Evolutionary conservation across 2,113 vertebrate genomes (phyloP), one percentile per base, ranked within the genome.

Genomic region (Perognathus longimembris): DNA sequence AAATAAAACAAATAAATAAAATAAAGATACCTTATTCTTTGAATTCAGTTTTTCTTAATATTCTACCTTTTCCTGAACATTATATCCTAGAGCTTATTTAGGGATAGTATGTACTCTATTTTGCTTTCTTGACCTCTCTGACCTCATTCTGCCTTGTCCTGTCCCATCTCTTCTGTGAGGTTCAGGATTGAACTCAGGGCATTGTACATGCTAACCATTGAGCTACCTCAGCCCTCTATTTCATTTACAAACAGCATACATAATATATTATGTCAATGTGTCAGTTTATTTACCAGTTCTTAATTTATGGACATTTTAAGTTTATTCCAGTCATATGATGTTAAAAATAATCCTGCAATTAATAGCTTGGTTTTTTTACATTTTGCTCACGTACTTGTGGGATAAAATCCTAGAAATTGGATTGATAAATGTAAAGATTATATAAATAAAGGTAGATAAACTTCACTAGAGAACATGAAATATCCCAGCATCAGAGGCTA

Each of bases 351-450:
- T 95, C 22, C 22, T 90, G 7, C 24, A 88, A 2, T 70, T 86
- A 84, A 70, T 85, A 85, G 57, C 45, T n/a, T 71, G 54, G 26
- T 79, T 9, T 83, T 76, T 89, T 74, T 64, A 74, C 32, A 59
- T 91, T 91, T 92, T 86, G 26, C n/a, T 75, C 21, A 85, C 63
- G 12, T 90, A 26, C 24, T 17, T 90, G 3, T 88, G 50, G 84
- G n/a, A 75, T 36, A 93, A 38, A 87, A 54, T 87, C 67, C 78
- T 90, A 69, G 34, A 87, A 88, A 70, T 73, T 66, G 30, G 54
- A 75, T n/a, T 89, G 67, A 81, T 83, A 66, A 94, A 71, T 84
- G 63, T 57, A 83, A 57, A 36, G 59, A 34, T 66, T 63, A 81
- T 64, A 50, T 9, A 70, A 40, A 50, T 50, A 22, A 2, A 45